Evolutionary conservation across 2,888 invertebrate species (phyloP).

Genomic region (Meghimatium bilineatum): DNA sequence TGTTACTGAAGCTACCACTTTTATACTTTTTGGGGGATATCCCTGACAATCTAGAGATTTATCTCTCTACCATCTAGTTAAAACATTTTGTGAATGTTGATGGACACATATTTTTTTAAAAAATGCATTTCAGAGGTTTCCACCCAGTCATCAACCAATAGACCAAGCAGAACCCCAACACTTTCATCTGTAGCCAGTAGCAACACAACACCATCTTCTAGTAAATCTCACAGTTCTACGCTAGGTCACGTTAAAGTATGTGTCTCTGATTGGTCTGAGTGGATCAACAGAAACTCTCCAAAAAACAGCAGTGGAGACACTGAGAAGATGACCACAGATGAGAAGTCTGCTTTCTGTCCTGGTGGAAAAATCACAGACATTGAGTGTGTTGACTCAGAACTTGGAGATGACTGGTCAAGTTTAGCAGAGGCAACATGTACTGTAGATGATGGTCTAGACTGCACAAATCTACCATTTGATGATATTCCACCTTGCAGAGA

Average conservation of each 20-base stretch:
- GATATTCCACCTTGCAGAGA: conserved; percentile 59
- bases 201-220: neutral
- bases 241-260: conserved; percentile 55
- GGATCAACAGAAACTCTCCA: conserved; percentile 65
- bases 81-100: no score
- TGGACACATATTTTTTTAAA: no score
- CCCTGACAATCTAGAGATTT: no score
- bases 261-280: conserved; percentile 58
- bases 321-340: conserved; percentile 57
- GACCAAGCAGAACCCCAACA: neutral
- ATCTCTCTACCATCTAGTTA: no score
- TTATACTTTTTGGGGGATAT: no score
- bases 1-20: no score
- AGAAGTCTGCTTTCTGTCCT: conserved; percentile 59
- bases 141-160: neutral
- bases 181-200: neutral
- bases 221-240: neutral
- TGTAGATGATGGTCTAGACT: conserved; percentile 85
- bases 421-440: conserved; percentile 65
- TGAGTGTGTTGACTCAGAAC: conserved; percentile 65
- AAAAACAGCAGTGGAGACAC: conserved; percentile 56
- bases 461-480: conserved; percentile 76
- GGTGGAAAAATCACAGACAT: conserved; percentile 66
- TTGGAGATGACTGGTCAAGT: conserved; percentile 57
- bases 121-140: neutral